Evolutionary conservation across 2,113 vertebrate species (phyloP).

Genomic region (Sitta europaea): DNA sequence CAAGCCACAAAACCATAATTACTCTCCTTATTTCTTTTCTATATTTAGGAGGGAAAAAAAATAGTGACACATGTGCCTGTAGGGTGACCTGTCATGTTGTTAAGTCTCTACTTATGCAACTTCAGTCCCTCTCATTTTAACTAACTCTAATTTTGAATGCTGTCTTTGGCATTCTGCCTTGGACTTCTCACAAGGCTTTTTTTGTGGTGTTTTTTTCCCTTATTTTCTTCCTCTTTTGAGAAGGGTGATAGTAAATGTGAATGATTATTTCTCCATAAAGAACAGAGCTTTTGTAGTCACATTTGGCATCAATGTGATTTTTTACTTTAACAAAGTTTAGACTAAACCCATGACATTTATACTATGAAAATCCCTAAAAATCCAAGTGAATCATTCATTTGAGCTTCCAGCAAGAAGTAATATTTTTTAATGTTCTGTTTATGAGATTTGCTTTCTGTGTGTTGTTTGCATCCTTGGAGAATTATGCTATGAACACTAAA

Average conservation of each 20-base stretch:
- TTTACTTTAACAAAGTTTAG: slow-evolving; percentile 6
- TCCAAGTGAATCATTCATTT: not conserved
- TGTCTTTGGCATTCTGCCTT: slow-evolving; percentile 40
- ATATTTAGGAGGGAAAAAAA: not conserved
- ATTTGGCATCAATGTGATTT: not conserved
- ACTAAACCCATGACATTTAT: not conserved
- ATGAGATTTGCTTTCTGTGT: not conserved
- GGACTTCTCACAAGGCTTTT: not conserved
- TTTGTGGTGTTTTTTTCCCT: not conserved
- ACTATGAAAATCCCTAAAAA: not conserved
- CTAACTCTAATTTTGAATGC: slow-evolving; percentile 39
- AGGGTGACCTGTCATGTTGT: not conserved
- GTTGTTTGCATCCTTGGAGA: not conserved
- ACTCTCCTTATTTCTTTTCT: slow-evolving; percentile 35
- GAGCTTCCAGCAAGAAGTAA: not conserved
- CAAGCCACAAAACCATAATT: slow-evolving; percentile 57
- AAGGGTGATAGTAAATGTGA: slow-evolving; percentile 3
- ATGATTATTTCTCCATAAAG: not conserved
- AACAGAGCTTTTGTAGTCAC: not conserved
- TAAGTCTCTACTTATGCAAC: slow-evolving; percentile 28
- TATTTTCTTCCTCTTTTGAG: not conserved
- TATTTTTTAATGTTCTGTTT: not conserved
- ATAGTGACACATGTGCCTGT: not conserved
- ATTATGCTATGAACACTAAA: not conserved
- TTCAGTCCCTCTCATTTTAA: slow-evolving; percentile 11